These are phyloP conservation scores for Oeneis ivallda DNA, from an alignment of 2,888 invertebrate genomes.

Conservation along the genomic window DNA sequence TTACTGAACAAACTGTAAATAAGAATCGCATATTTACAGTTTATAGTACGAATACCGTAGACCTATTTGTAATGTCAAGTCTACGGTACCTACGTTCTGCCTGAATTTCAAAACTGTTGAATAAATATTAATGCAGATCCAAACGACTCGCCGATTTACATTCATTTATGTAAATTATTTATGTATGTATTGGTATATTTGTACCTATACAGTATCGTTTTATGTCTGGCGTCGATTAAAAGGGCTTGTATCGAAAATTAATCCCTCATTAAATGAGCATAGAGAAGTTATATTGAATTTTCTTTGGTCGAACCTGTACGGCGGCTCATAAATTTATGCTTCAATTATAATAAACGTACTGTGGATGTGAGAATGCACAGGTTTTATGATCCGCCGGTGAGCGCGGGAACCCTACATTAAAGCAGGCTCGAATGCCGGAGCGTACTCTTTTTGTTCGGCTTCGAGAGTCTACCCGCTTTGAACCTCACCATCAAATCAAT, in stretches of 20 bases:
- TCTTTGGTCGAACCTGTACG: conserved; percentile 61
- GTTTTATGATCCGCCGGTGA: conserved; percentile 61
- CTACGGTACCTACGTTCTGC: conserved; percentile 11
- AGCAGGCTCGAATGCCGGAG: conserved; percentile 57
- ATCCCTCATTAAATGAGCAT: conserved; percentile 27
- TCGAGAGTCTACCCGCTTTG: conserved; percentile 33
- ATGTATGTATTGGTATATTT: conserved; percentile 3
- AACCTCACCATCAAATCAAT: conserved; percentile 33
- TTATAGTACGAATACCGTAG: neutral
- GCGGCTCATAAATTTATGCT: conserved; percentile 70
- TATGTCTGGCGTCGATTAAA: conserved; percentile 19
- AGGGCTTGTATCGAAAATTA: conserved; percentile 22
- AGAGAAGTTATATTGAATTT: conserved; percentile 43
- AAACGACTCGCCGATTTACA: conserved; percentile 7
- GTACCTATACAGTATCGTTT: neutral
- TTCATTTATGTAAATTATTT: conserved; percentile 21
- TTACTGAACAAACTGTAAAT: neutral
- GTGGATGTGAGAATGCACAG: conserved; percentile 69
- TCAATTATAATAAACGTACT: conserved; percentile 77
- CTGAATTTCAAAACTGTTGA: conserved; percentile 21
- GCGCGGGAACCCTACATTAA: conserved; percentile 58
- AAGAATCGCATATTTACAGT: neutral
- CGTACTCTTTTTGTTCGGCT: conserved; percentile 60
- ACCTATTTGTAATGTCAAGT: conserved; percentile 9
- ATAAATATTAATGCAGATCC: conserved; percentile 19